These are phyloP conservation scores for Sinocyclocheilus grahami DNA, from an alignment of 2,113 vertebrate genomes.

Conservation along the genomic window DNA sequence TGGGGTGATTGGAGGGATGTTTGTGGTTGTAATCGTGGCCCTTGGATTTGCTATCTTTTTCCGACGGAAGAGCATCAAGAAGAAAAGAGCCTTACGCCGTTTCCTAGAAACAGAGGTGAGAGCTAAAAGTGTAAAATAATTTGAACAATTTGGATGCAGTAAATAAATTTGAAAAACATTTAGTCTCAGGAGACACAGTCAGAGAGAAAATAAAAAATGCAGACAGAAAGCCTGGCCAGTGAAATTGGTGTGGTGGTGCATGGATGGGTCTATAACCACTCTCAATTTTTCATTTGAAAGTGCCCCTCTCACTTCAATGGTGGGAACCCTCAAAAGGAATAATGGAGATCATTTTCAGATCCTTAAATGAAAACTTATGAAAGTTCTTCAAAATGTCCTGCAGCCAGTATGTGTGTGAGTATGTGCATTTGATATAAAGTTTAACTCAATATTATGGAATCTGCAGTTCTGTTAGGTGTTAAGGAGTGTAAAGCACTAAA, in stretches of 20 bases:
- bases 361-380: constrained; percentile 3
- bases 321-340: neutral
- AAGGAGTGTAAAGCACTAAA: neutral
- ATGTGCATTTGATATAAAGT: neutral
- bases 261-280: neutral
- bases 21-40: constrained; percentile 90
- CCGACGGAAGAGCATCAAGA: constrained; percentile 94
- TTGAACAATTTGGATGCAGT: neutral
- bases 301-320: constrained; percentile 1
- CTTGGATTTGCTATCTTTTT: constrained; percentile 89
- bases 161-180: neutral
- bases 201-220: neutral
- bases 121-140: neutral
- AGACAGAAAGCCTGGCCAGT: neutral
- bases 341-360: constrained; percentile 20
- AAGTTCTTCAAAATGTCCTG: constrained; percentile 7
- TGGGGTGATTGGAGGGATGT: constrained; percentile 90
- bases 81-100: constrained; percentile 91
- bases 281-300: constrained; percentile 24
- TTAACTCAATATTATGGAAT: constrained; percentile 19
- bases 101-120: constrained; percentile 97
- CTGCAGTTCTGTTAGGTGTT: constrained; percentile 6
- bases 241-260: neutral
- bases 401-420: neutral
- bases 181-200: neutral